Evolutionary conservation across 2,888 invertebrate species (phyloP), one percentile per base, ranked within the genome.

Genomic region (Artemia sinica): DNA sequence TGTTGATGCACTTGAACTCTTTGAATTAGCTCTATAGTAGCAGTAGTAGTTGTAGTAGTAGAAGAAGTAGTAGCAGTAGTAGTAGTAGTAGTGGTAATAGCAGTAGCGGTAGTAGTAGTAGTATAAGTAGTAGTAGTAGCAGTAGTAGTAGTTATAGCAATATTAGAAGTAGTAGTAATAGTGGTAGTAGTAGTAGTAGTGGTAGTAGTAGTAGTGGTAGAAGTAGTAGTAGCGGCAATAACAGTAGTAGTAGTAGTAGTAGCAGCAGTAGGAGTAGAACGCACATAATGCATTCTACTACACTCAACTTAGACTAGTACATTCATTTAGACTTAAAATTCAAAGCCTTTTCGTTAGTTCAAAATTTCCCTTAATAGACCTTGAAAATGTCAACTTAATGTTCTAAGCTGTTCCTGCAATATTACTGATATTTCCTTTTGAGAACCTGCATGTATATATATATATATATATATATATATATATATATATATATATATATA

Each of bases 121-220:
- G 41, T 49, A 63, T 3, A 5, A 68, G 41, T 49, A 68, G 41
- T 49, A 68, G 41, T 49, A 58, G 18, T 49, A 68, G 41, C 7
- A 68, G 41, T 7, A 68, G 18, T 51, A 68, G 41, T 66, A 66
- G 49, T 66, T 50, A 10, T 69, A 69, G 14, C 12, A 69, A 14
- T 48, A 68, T 48, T 68, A 68, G 49, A 65, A 68, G 65, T 68
- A 68, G 65, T 68, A 68, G 49, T 68, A 68, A 48, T 66, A 68
- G 49, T 67, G 6, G 49, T 67, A 67, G 49, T 67, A 68, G 58
- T 65, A 68, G 14, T 51, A 58, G 13, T 58, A 65, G 3, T 67
- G 5, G 18, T 67, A 58, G 12, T 67, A 68, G 18, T 50, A 68
- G 5, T 50, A 68, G 49, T 49, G 6, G 49, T 67, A 67, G 49